Evolutionary conservation across 2,888 invertebrate species (phyloP), one percentile per base, ranked within the genome.

Genomic region (Deilephila elpenor): DNA sequence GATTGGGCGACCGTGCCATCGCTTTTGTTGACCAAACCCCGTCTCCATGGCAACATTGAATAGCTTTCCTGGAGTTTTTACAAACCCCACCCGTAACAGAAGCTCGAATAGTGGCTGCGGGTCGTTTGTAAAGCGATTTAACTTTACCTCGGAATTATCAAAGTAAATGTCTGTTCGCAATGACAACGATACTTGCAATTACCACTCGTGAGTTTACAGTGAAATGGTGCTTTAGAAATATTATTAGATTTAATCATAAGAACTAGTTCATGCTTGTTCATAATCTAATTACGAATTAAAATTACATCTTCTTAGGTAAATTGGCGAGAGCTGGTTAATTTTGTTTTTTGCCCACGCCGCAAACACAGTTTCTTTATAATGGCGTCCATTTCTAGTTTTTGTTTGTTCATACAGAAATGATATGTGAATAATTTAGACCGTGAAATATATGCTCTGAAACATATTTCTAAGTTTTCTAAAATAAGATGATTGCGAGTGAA

Each of bases 11-110:
- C 51, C 19, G 70, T n/a, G 37, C 70, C 51, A 67, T 37, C 77
- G 78, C 80, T 76, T 84, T 81, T 92, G 92, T 93, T 93, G 91
- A 88, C 84, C 76, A 83, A 88, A 88, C 81, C 75, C 75, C 79
- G 91, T 93, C 84, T 75, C 91, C 84, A 91, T 92, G 78, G 91
- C 81, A 91, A 93, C 90, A 93, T 93, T 93, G 93, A 94, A 93
- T 92, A 91, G 84, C 89, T 88, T 84, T 81, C 73, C 76, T 73
- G 77, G 78, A 78, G 67, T 25, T 79, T 81, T 78, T 81, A 77
- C 74, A 77, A 75, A 74, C 71, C 78, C 76, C 79, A 74, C 78
- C 76, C 72, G 71, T 72, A 74, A 75, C 72, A 73, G 74, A 77
- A 76, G 72, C 72, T 72, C 61, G 6, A 51, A 37, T 11, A 72